Evolutionary conservation across 2,113 vertebrate species (phyloP).

Genomic region (Hirundichthys speculiger): DNA sequence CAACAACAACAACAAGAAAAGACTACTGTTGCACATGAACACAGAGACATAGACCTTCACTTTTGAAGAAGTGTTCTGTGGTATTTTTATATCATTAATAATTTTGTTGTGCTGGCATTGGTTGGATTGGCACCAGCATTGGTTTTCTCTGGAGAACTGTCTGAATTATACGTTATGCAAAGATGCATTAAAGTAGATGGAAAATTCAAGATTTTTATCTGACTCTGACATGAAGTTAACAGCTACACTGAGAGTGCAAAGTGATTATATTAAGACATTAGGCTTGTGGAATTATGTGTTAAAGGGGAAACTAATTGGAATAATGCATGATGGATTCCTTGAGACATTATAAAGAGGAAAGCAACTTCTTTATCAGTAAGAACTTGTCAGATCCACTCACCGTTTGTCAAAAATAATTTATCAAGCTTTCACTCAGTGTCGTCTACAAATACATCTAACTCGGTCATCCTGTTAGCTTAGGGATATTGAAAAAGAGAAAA

Average conservation of each 20-base stretch:
- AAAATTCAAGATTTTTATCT: slow-evolving; percentile 15
- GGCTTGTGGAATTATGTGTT: slow-evolving; percentile 25
- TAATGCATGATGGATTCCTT: slow-evolving; percentile 54
- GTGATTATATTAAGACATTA: slow-evolving; percentile 55
- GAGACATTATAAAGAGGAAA: slow-evolving; percentile 26
- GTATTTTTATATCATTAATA: too few relatives aligned
- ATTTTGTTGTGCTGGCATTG: too few relatives aligned
- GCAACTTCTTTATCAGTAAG: slow-evolving; percentile 29
- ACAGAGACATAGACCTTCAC: too few relatives aligned
- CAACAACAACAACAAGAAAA: too few relatives aligned
- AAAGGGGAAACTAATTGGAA: slow-evolving; percentile 59
- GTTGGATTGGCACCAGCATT: too few relatives aligned
- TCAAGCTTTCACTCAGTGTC: too few relatives aligned
- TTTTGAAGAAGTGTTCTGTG: too few relatives aligned
- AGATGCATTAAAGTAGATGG: background rate
- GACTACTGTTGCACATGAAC: too few relatives aligned
- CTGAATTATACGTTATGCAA: background rate
- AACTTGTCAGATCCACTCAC: slow-evolving; percentile 13
- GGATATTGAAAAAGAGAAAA: too few relatives aligned
- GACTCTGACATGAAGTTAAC: slow-evolving; percentile 1
- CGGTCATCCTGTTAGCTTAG: too few relatives aligned
- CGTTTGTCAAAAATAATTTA: slow-evolving; percentile 29
- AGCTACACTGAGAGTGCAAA: slow-evolving; percentile 17
- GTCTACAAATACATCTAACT: too few relatives aligned
- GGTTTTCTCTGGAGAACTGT: too few relatives aligned